These are phyloP conservation scores for Chouioia cunea DNA, from an alignment of 2,888 invertebrate genomes.

Conservation along the genomic window DNA sequence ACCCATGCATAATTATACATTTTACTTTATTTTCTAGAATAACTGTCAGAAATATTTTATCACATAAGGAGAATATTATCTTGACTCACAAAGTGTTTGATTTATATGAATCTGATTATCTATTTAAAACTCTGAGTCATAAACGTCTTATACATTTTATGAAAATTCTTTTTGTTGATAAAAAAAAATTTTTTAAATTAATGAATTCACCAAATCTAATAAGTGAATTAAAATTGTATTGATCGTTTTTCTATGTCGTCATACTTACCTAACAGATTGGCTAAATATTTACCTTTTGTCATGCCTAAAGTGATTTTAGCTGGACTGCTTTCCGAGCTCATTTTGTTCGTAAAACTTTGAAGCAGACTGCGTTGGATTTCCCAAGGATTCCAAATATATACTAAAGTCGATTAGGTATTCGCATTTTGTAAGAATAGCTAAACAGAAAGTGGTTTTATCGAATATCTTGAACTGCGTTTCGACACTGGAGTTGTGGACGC, in stretches of 20 bases:
- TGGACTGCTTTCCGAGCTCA: slow-evolving; percentile 63
- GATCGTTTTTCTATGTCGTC: too few species aligned
- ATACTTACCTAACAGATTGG: too few species aligned
- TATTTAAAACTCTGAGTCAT: too few species aligned
- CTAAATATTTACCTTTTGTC: slow-evolving; percentile 61
- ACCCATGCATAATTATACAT: background rate
- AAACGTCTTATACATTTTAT: too few species aligned
- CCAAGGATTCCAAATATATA: too few species aligned
- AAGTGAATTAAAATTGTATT: too few species aligned
- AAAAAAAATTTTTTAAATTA: slow-evolving; percentile 1
- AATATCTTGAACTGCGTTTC: too few species aligned
- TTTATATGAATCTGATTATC: background rate
- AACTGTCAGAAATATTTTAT: slow-evolving; percentile 20
- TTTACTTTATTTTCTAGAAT: background rate
- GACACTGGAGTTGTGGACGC: too few species aligned
- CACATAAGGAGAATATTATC: slow-evolving; percentile 7
- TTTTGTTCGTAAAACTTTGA: slow-evolving; percentile 38
- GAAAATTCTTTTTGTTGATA: background rate
- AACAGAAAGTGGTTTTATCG: too few species aligned
- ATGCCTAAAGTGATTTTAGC: slow-evolving; percentile 64
- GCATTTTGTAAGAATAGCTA: too few species aligned
- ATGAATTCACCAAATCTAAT: background rate
- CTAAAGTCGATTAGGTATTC: too few species aligned
- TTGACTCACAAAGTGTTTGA: slow-evolving; percentile 17
- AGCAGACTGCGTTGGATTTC: too few species aligned